Evolutionary conservation across 2,797 vertebrate genomes (phyloP), one percentile per base, ranked within the genome.

Genomic region (Cuniculus paca): DNA sequence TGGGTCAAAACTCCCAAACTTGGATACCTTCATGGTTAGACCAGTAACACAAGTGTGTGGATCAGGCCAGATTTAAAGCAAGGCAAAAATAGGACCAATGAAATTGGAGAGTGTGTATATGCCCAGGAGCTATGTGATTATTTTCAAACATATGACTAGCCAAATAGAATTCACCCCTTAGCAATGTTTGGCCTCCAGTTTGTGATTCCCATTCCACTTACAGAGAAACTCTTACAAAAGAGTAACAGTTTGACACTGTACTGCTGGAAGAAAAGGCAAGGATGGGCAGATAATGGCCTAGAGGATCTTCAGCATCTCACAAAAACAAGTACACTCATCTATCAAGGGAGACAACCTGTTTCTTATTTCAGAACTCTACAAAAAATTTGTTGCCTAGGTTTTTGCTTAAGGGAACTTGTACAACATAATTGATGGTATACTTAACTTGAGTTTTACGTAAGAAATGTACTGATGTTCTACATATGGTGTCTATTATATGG

Each of bases 401-500:
- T 94, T 92, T 88, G 72, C 34, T 90, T 95, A 88, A 86, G 31
- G 36, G 39, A 87, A 91, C 75, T 89, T 45, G 42, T 54, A 82
- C 58, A 88, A 86, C 28, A 96, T 91, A 96, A 95, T 81, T 77
- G 17, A 96, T 95, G 56, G 45, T 58, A 88, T 81, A 68, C 39
- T 94, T 94, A 85, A 92, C n/a, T 74, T 70, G 52, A 95, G 72
- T 90, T 86, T 95, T 96, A 89, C 82, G 84, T 77, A 87, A 94
- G 60, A 85, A 96, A 94, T 63, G 19, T 75, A 95, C 58, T 72
- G 72, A 87, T 95, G 89, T 20, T 60, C 75, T 80, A 93, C 97
- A 97, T 97, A 75, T 96, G 97, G 52, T 96, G 31, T 93, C 93
- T 97, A 97, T 97, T 96, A 96, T 31, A 60, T 81, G 34, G 63